Conservation (phyloP, 2,797 vertebrate genomes). For the Manis crassicaudata region DNA sequence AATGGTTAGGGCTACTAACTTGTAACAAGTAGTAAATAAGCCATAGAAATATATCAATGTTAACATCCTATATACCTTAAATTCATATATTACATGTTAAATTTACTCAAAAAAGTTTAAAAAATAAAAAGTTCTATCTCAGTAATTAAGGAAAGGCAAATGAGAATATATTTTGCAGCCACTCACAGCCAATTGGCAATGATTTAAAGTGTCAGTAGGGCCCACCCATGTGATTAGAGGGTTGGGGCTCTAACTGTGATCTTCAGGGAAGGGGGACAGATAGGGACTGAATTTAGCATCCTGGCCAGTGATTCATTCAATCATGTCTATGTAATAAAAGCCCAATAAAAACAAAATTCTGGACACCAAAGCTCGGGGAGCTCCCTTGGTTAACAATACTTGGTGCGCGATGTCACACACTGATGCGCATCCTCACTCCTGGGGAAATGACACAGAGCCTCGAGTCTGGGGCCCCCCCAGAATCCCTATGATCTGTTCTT, state of each 20-base stretch:
- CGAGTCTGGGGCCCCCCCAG: background rate
- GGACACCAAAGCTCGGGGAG: background rate
- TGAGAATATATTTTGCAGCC: slow-evolving; percentile 3
- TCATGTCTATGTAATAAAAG: background rate
- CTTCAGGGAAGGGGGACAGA: background rate
- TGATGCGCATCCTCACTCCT: background rate
- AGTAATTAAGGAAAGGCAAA: background rate
- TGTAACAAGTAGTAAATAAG: background rate
- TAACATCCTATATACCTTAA: background rate
- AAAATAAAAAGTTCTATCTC: background rate
- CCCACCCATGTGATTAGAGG: background rate
- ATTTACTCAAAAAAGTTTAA: background rate
- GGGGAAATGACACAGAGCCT: background rate
- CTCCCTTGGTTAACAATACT: background rate
- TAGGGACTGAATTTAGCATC: background rate
- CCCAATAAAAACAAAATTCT: background rate
- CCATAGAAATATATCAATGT: background rate
- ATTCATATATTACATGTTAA: background rate
- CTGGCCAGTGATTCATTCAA: background rate
- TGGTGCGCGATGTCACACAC: background rate
- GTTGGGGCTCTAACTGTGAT: background rate
- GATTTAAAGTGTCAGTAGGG: background rate
- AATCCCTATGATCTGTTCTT: background rate
- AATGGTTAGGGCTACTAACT: background rate
- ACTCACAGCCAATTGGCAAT: background rate